Evolutionary conservation across 2,888 invertebrate genomes (phyloP), one percentile per base, ranked within the genome.

Genomic region (Ennomos fuscantarius): DNA sequence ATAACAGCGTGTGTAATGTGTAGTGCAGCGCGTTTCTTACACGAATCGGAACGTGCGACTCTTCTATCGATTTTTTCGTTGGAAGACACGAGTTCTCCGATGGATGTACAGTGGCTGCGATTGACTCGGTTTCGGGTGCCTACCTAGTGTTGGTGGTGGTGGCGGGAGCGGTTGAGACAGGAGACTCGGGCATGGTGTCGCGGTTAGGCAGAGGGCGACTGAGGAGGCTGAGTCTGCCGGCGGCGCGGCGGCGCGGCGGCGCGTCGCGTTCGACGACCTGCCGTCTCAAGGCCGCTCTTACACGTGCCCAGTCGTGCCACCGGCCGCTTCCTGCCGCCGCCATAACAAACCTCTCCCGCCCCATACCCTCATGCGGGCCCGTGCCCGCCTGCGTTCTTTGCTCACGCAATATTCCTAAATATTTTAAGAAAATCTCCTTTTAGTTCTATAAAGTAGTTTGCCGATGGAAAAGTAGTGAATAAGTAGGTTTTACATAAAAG

Each of bases 241-340:
- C 63, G 36, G 70, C 24, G 70, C 66, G 56, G 73, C 66, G 68
- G 70, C 67, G 69, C 65, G 69, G 71, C 71, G 79, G 78, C 82
- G 84, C 82, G 84, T 57, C 81, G 85, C 87, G 87, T 79, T 82
- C 86, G 85, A 76, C 87, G 87, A 88, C 88, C 87, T 79, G 79
- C 79, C 81, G 89, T 88, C 88, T 88, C 90, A 89, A 89, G 89
- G 89, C 88, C 89, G 89, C 80, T 79, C 79, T 85, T 88, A 89
- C 89, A 87, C 89, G 90, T 87, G 87, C 86, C 86, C 86, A 76
- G 79, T 69, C 86, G 87, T 82, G 87, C 87, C 86, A 82, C 81
- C 77, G 84, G 82, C 78, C 85, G 86, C 85, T 88, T 87, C 84
- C 89, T 86, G 86, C 84, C 87, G 83, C 82, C 86, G 87, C 86